These are phyloP conservation scores for Aptenodytes patagonicus DNA, from an alignment of 2,113 vertebrate species.

Conservation along the genomic window DNA sequence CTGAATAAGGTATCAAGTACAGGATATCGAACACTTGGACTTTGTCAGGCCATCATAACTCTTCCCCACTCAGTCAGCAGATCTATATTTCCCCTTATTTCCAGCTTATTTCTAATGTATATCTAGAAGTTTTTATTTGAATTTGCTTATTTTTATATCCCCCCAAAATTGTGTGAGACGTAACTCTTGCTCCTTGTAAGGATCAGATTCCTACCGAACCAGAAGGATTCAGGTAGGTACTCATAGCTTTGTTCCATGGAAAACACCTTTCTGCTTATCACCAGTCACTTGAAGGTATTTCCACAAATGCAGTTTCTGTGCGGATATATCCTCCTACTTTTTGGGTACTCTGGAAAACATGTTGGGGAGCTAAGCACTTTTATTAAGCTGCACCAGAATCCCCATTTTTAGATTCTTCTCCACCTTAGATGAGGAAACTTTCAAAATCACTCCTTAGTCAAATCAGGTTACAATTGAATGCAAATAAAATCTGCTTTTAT, in stretches of 20 bases:
- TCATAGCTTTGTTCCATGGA: neutral
- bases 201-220: neutral
- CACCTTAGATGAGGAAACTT: neutral
- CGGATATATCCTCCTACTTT: neutral
- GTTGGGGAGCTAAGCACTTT: neutral
- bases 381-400: neutral
- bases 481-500: neutral
- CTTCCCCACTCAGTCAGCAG: neutral
- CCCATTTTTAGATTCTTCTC: neutral
- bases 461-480: neutral
- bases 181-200: neutral
- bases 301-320: neutral
- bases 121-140: neutral
- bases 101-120: neutral
- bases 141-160: neutral
- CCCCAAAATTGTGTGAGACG: neutral
- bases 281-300: neutral
- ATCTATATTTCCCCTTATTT: neutral
- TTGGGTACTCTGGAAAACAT: neutral
- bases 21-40: neutral
- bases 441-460: neutral
- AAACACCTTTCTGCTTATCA: neutral
- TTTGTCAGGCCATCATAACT: fast-evolving
- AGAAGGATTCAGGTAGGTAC: neutral
- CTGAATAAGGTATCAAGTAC: neutral